Conservation (phyloP, 2,888 invertebrate genomes). For the Alcis repandata region DNA sequence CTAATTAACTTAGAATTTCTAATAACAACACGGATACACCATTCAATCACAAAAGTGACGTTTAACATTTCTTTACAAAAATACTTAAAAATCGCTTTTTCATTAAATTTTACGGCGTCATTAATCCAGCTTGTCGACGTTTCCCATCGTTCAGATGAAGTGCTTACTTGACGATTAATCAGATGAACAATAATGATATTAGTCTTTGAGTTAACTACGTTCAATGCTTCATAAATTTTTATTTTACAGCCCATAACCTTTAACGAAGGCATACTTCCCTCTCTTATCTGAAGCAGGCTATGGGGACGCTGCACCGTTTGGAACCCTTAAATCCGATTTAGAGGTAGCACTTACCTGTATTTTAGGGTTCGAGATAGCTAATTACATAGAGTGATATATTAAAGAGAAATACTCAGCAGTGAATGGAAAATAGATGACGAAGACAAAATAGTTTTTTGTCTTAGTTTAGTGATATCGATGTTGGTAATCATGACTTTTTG, state of each 20-base stretch:
- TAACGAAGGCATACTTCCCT: slow-evolving; percentile 22
- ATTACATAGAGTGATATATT: background rate
- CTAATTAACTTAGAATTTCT: too few relatives aligned
- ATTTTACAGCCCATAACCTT: slow-evolving; percentile 26
- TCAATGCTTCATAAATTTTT: slow-evolving; percentile 34
- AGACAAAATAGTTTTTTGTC: too few relatives aligned
- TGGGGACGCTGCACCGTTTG: slow-evolving; percentile 3
- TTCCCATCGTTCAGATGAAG: slow-evolving; percentile 18
- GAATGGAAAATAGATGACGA: too few relatives aligned
- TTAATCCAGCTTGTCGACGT: slow-evolving; percentile 1
- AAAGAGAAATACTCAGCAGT: too few relatives aligned
- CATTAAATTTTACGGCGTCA: background rate
- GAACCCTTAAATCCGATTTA: background rate
- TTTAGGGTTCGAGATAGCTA: background rate
- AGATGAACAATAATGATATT: slow-evolving; percentile 14
- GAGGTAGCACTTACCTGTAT: background rate
- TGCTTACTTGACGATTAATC: slow-evolving; percentile 17
- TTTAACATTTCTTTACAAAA: too few relatives aligned
- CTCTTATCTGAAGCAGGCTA: slow-evolving; percentile 22
- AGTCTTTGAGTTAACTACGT: slow-evolving; percentile 14
- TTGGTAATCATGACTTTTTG: too few relatives aligned
- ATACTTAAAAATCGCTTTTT: background rate
- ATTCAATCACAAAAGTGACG: background rate
- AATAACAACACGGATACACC: too few relatives aligned
- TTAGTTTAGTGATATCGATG: too few relatives aligned